Percentiles rank a stretch among this genome's conserved stretches.
phyloP scores from a whole-genome alignment of 2,113 vertebrate species.

The Gallinago media region DNA sequence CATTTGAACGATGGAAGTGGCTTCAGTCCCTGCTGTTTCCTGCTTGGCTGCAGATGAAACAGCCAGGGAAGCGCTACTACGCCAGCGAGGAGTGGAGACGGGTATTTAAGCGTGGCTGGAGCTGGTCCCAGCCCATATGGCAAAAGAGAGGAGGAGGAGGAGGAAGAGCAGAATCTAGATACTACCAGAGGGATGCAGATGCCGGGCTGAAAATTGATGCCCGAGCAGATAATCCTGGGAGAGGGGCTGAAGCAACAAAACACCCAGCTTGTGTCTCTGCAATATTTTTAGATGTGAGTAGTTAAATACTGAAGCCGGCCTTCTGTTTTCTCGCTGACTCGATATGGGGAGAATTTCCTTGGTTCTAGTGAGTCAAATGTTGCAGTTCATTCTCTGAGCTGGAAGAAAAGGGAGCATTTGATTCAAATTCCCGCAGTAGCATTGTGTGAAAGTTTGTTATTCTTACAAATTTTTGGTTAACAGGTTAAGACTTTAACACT shows the following conservation, averaged over 20 bases:
- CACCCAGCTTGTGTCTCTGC: background rate
- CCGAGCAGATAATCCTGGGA: conserved; percentile 24
- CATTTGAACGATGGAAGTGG: background rate
- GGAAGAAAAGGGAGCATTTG: background rate
- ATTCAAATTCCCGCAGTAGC: background rate
- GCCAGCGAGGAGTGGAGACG: background rate
- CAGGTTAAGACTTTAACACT: background rate
- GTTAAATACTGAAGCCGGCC: conserved; percentile 18
- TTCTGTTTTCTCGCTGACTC: background rate
- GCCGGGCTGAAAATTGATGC: background rate
- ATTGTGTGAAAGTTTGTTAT: background rate
- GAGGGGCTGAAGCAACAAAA: conserved; percentile 31
- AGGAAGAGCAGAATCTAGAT: background rate
- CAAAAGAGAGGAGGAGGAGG: background rate
- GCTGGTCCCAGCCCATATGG: conserved; percentile 32
- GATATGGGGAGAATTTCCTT: background rate
- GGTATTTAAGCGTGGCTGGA: conserved; percentile 17
- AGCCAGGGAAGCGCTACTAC: background rate
- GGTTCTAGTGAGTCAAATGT: background rate
- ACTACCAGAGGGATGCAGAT: background rate
- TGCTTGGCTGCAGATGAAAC: background rate
- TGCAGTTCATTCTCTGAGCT: background rate
- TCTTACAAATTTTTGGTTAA: background rate
- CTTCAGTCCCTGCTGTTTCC: background rate
- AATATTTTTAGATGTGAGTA: conserved; percentile 23